Evolutionary conservation across 2,797 vertebrate species (phyloP).

Genomic region (Coluber constrictor): DNA sequence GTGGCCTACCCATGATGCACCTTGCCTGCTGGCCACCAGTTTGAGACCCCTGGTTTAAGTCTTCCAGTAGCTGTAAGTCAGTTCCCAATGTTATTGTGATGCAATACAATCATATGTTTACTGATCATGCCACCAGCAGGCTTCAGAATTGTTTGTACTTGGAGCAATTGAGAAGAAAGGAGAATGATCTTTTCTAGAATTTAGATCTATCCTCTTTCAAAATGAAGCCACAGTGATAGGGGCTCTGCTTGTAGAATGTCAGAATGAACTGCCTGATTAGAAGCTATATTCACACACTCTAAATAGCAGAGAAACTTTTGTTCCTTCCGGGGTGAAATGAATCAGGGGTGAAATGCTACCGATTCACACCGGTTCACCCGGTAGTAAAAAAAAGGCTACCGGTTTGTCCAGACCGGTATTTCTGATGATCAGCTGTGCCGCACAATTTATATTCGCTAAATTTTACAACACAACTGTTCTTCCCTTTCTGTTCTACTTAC

Average conservation of each 20-base stretch:
- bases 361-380: too few species aligned
- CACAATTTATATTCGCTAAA: too few species aligned
- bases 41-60: neutral
- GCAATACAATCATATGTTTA: neutral
- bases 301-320: neutral
- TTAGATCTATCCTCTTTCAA: neutral
- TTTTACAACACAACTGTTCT: too few species aligned
- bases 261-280: neutral
- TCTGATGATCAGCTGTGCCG: too few species aligned
- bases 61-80: neutral
- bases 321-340: neutral
- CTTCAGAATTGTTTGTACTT: neutral
- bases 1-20: neutral
- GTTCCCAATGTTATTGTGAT: neutral
- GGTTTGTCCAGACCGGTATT: too few species aligned
- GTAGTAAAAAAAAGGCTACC: too few species aligned
- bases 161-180: neutral
- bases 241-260: neutral
- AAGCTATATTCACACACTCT: neutral
- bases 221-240: neutral
- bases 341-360: neutral
- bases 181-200: neutral
- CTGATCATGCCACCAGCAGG: neutral
- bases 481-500: too few species aligned
- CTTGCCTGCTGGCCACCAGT: neutral